Evolutionary conservation across 2,113 vertebrate species (phyloP).

Genomic region (Vombatus ursinus): DNA sequence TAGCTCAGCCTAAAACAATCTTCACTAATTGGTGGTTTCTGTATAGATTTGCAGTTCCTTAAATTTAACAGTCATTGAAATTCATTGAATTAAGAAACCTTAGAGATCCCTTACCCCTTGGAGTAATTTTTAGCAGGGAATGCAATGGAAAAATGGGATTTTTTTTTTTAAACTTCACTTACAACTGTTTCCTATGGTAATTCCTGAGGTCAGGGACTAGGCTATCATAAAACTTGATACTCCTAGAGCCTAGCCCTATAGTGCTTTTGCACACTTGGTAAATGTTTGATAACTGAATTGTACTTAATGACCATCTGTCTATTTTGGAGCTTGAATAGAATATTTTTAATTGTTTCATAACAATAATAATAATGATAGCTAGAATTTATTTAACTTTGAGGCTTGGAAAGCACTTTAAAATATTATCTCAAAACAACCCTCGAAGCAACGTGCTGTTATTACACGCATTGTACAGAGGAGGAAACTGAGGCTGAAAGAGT

Average conservation of each 20-base stretch:
- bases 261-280: neutral
- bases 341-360: neutral
- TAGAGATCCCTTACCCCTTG: neutral
- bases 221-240: neutral
- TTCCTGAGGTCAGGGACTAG: neutral
- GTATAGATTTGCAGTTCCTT: neutral
- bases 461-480: neutral
- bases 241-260: neutral
- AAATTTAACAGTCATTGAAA: neutral
- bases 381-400: neutral
- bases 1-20: neutral
- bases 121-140: neutral
- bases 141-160: neutral
- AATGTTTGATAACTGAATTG: neutral
- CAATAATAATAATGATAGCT: neutral
- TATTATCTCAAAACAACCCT: neutral
- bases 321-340: neutral
- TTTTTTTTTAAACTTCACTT: neutral
- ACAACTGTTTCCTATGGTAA: neutral
- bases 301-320: neutral
- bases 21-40: neutral
- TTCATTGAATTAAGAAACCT: neutral
- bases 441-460: neutral
- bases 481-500: no score
- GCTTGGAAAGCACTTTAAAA: neutral